These are phyloP conservation scores for Lacerta viridis DNA, from an alignment of 2,797 vertebrate genomes.

Conservation along the genomic window DNA sequence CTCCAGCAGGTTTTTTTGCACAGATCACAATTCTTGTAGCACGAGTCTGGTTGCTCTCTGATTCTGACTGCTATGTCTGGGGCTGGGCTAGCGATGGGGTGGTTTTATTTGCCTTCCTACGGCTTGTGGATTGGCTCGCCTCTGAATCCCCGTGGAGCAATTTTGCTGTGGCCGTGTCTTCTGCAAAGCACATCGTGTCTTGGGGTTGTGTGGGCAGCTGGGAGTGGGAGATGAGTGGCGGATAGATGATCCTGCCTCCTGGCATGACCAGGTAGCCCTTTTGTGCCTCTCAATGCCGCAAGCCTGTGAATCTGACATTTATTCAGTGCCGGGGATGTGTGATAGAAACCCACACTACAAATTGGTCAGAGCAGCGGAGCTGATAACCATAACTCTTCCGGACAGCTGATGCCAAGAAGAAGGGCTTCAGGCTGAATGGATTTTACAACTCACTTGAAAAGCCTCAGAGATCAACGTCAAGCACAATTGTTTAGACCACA, in stretches of 20 bases:
- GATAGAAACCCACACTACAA: neutral
- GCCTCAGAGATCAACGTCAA: neutral
- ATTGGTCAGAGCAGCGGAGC: neutral
- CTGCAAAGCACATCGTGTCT: neutral
- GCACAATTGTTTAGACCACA: neutral
- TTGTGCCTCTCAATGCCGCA: neutral
- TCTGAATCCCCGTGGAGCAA: neutral
- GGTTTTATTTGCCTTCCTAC: neutral
- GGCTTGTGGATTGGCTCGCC: neutral
- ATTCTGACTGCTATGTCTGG: too few species aligned
- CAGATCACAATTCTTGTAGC: neutral
- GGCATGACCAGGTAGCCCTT: neutral
- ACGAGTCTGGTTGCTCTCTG: neutral
- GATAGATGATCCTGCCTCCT: neutral
- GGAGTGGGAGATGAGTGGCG: neutral
- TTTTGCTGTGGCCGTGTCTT: neutral
- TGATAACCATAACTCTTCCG: neutral
- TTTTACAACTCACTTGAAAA: conserved; percentile 8
- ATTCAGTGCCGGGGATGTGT: neutral
- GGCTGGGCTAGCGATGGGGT: neutral
- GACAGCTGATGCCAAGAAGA: neutral
- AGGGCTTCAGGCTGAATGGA: neutral
- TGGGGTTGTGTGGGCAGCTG: too few species aligned
- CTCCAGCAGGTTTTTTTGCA: too few species aligned
- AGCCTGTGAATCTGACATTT: neutral